A percentile compares a stretch with the other conserved stretches of the same genome.
Evolutionary conservation across 2,888 invertebrate genomes (phyloP).

Genomic region (Magallana nippona): DNA sequence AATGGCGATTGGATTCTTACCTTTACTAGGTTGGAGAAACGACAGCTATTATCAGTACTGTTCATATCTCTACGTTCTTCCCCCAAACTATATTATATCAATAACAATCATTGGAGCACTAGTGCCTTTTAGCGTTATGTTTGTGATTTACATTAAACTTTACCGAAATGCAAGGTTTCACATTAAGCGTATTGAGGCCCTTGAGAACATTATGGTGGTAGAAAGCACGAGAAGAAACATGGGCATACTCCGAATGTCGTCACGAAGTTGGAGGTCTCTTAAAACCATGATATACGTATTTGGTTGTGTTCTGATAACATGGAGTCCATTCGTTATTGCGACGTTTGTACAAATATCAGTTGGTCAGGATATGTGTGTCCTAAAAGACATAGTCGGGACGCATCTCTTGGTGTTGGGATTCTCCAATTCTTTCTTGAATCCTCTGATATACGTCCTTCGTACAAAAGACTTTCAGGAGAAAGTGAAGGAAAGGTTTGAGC

Average conservation of each 20-base stretch:
- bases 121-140: slow-evolving; percentile 63
- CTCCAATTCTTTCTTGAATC: slow-evolving; percentile 73
- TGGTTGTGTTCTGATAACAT: slow-evolving; percentile 66
- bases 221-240: slow-evolving; percentile 43
- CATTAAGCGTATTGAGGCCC: slow-evolving; percentile 64
- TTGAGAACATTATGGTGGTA: slow-evolving; percentile 57
- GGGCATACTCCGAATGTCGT: slow-evolving; percentile 60
- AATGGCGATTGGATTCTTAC: slow-evolving; percentile 64
- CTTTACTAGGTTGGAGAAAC: slow-evolving; percentile 68
- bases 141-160: slow-evolving; percentile 59
- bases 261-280: slow-evolving; percentile 60
- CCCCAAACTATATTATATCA: slow-evolving; percentile 60
- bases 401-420: slow-evolving; percentile 70
- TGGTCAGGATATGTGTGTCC: slow-evolving; percentile 52
- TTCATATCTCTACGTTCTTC: slow-evolving; percentile 65
- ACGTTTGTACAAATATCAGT: slow-evolving; percentile 58
- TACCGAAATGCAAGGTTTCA: slow-evolving; percentile 63
- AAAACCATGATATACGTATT: slow-evolving; percentile 64
- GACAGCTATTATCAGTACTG: slow-evolving; percentile 60
- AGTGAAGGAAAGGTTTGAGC: slow-evolving; percentile 45
- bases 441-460: slow-evolving; percentile 70
- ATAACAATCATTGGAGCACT: slow-evolving; percentile 56
- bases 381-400: slow-evolving; percentile 66
- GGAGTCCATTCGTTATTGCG: slow-evolving; percentile 65
- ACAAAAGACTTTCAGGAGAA: slow-evolving; percentile 67